phyloP scores from a whole-genome alignment of 2,797 vertebrate genomes.

The Propithecus perrieri region DNA sequence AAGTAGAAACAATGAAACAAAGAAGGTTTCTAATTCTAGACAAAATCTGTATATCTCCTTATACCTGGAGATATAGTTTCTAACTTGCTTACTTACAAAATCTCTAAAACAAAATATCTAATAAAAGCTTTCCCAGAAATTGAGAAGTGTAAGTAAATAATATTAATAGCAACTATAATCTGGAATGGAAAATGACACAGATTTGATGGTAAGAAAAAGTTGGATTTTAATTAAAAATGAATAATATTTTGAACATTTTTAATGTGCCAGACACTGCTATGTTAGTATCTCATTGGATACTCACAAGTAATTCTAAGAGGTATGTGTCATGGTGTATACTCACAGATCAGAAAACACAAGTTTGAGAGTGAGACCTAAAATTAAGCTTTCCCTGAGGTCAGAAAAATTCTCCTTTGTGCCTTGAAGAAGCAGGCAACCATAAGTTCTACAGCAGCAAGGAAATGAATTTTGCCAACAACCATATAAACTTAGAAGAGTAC shows the following conservation, averaged over 20 bases:
- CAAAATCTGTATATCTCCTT: background rate
- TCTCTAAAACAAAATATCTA: background rate
- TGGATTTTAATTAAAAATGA: background rate
- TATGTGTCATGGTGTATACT: background rate
- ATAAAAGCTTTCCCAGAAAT: background rate
- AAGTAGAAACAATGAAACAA: background rate
- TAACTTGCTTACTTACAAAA: background rate
- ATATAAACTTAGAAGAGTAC: background rate
- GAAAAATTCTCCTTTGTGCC: background rate
- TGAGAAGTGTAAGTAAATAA: background rate
- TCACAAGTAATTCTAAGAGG: background rate
- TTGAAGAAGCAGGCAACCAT: background rate
- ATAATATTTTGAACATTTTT: background rate
- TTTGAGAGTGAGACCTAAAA: background rate
- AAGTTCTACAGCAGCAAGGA: background rate
- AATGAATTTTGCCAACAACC: background rate
- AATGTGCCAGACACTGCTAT: background rate
- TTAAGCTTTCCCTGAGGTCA: background rate
- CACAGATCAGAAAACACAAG: background rate
- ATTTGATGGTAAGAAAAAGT: background rate
- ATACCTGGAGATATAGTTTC: background rate
- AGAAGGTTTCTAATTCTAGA: background rate
- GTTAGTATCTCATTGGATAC: background rate
- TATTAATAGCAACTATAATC: background rate
- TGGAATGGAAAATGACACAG: background rate